These are phyloP conservation scores for Picus viridis DNA, from an alignment of 2,797 vertebrate species.

Conservation along the genomic window DNA sequence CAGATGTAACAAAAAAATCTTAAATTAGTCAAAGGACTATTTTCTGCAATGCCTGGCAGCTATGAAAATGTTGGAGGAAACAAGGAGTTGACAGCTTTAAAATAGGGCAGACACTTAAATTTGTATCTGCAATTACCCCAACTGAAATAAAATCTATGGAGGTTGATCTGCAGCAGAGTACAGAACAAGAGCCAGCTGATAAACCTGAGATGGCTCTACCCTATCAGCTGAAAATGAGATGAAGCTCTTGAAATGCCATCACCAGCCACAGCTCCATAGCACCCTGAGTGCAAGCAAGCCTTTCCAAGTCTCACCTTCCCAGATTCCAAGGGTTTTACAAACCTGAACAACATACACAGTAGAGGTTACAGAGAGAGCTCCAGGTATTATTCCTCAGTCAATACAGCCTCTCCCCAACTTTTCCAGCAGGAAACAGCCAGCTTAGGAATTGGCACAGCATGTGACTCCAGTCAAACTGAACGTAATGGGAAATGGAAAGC, in stretches of 20 bases:
- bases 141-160: background rate
- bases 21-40: background rate
- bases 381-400: background rate
- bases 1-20: background rate
- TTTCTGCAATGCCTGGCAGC: background rate
- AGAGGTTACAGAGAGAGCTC: background rate
- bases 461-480: slow-evolving; percentile 40
- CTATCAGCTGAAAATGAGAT: background rate
- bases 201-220: background rate
- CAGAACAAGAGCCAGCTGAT: background rate
- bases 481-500: background rate
- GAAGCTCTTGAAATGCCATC: background rate
- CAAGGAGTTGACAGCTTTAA: slow-evolving; percentile 5
- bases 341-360: background rate
- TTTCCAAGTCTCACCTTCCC: background rate
- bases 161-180: background rate
- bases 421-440: slow-evolving; percentile 28
- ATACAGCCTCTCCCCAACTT: background rate
- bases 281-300: background rate
- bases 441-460: background rate
- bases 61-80: slow-evolving; percentile 5
- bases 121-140: background rate
- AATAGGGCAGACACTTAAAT: background rate
- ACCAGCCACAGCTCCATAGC: background rate
- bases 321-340: background rate